Conservation (phyloP, 2,888 invertebrate species). For the Fabriciana adippe region DNA sequence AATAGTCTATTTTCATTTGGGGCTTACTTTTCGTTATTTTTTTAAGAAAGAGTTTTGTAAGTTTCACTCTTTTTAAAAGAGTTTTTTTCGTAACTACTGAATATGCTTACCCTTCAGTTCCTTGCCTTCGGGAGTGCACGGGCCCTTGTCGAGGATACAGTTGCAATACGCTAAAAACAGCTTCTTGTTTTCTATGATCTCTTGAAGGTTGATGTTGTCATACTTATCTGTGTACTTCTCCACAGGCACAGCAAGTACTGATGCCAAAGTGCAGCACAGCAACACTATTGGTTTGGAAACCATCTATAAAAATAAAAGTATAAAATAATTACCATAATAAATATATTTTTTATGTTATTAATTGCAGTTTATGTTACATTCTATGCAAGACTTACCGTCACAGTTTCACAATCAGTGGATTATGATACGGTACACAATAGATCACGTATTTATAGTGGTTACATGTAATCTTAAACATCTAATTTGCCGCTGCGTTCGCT, state of each 20-base stretch:
- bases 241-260: slow-evolving; percentile 31
- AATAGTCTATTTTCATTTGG: too few species aligned
- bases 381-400: slow-evolving; percentile 14
- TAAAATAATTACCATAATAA: not conserved
- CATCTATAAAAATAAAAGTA: slow-evolving; percentile 38
- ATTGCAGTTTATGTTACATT: not conserved
- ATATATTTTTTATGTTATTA: not conserved
- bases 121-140: slow-evolving; percentile 87
- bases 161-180: slow-evolving; percentile 85
- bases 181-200: slow-evolving; percentile 85
- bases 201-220: slow-evolving; percentile 86
- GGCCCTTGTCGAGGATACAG: slow-evolving; percentile 84
- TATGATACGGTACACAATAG: too few species aligned
- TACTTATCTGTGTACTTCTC: slow-evolving; percentile 84
- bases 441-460: slow-evolving; percentile 64
- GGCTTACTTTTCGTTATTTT: too few species aligned
- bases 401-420: slow-evolving; percentile 39
- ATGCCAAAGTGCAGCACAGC: slow-evolving; percentile 37
- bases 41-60: not conserved
- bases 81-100: not conserved
- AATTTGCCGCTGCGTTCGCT: slow-evolving; percentile 67
- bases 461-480: slow-evolving; percentile 59
- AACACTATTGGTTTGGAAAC: slow-evolving; percentile 36
- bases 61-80: not conserved
- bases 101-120: slow-evolving; percentile 85